Percentiles rank a stretch among this genome's conserved stretches.
These are phyloP conservation scores for Tanytarsus gracilentus DNA, from an alignment of 2,888 invertebrate genomes.

Conservation along the genomic window DNA sequence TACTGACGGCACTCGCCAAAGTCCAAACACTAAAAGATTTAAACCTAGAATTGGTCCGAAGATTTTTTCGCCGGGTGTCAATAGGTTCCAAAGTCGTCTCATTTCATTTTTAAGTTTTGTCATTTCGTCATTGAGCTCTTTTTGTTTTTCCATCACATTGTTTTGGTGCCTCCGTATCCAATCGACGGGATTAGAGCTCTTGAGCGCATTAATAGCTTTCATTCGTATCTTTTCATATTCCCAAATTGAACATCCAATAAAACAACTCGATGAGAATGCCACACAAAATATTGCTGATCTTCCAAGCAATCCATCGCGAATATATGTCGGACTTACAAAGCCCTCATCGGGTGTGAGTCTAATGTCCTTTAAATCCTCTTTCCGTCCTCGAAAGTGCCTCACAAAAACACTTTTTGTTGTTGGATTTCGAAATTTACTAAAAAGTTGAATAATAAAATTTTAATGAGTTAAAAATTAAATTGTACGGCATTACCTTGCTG, in stretches of 20 bases:
- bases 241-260: constrained; percentile 49
- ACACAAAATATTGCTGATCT: constrained; percentile 34
- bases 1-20: constrained; percentile 69
- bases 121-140: constrained; percentile 13
- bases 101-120: constrained; percentile 28
- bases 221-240: constrained; percentile 63
- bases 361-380: not conserved
- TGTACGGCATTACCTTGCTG: constrained; percentile 30
- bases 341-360: constrained; percentile 35
- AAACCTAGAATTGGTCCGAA: constrained; percentile 70
- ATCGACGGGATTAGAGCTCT: constrained; percentile 33
- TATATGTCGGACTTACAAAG: constrained; percentile 35
- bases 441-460: constrained; percentile 25
- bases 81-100: constrained; percentile 60
- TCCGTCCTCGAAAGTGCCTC: not conserved
- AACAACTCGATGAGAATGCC: constrained; percentile 51
- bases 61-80: constrained; percentile 64
- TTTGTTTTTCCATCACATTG: constrained; percentile 28
- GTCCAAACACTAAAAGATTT: constrained; percentile 69
- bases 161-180: constrained; percentile 44
- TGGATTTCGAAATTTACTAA: constrained; percentile 30
- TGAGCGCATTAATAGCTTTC: constrained; percentile 15
- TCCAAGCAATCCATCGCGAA: constrained; percentile 38
- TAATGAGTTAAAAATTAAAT: not conserved
- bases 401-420: not conserved